phyloP scores from a whole-genome alignment of 2,797 vertebrate species.

The Parauchenoglanis ngamensis region DNA sequence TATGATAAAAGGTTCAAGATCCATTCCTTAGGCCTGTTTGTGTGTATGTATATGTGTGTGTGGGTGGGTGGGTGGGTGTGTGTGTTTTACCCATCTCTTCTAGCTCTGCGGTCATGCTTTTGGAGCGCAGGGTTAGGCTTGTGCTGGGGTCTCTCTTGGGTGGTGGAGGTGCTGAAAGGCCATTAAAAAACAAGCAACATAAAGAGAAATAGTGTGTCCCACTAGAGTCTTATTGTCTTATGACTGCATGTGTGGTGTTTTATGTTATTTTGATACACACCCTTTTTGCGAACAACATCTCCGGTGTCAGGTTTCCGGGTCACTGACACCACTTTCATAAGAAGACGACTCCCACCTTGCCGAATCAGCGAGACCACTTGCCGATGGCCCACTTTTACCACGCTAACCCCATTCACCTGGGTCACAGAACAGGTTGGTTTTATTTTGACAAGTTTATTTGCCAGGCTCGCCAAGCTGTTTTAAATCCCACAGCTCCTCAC shows the following conservation, averaged over 20 bases:
- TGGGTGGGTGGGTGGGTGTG: background rate
- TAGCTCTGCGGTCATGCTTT: conserved; percentile 97
- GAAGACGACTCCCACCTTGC: conserved; percentile 91
- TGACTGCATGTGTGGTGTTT: background rate
- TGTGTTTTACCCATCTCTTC: conserved; percentile 81
- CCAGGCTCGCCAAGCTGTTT: background rate
- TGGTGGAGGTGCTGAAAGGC: conserved; percentile 87
- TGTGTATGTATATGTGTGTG: conserved; percentile 19
- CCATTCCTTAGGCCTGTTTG: background rate
- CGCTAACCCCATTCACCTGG: conserved; percentile 75
- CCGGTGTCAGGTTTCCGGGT: conserved; percentile 91
- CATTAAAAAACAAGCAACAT: conserved; percentile 68
- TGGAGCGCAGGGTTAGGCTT: conserved; percentile 93
- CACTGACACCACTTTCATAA: conserved; percentile 97
- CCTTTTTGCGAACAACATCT: conserved; percentile 89
- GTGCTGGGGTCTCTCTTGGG: conserved; percentile 97
- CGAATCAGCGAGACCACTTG: conserved; percentile 96
- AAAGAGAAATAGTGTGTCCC: conserved; percentile 57
- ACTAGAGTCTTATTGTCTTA: background rate
- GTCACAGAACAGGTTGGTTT: background rate
- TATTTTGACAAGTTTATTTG: background rate
- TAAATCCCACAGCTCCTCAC: conserved; percentile 55
- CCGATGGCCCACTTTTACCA: conserved; percentile 79
- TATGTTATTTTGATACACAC: conserved; percentile 61
- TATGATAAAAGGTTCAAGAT: background rate